Percentiles rank a stretch among this genome's conserved stretches.
These are phyloP conservation scores for Platalea minor DNA, from an alignment of 2,797 vertebrate species.

Conservation along the genomic window DNA sequence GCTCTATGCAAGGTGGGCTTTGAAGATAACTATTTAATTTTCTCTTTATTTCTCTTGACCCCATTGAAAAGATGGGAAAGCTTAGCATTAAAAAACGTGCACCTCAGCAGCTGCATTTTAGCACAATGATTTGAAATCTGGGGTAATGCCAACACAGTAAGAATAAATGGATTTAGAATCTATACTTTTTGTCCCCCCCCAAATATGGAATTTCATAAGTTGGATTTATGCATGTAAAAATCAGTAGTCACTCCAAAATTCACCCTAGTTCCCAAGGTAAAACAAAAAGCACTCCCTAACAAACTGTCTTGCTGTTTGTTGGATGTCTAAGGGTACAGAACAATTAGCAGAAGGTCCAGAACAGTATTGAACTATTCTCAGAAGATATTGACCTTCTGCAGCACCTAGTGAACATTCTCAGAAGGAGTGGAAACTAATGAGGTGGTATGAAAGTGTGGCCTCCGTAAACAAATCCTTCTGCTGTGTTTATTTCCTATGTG, in stretches of 20 bases:
- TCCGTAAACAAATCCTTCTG: neutral
- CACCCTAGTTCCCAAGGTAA: neutral
- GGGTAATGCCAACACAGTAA: neutral
- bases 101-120: neutral
- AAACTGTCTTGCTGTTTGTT: neutral
- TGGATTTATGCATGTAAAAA: neutral
- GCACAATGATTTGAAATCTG: neutral
- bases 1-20: slow-evolving; percentile 32
- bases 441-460: neutral
- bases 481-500: neutral
- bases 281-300: neutral
- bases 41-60: neutral
- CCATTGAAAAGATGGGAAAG: neutral
- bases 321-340: neutral
- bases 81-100: neutral
- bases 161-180: neutral
- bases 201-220: neutral
- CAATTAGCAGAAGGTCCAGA: neutral
- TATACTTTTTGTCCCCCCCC: neutral
- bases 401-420: neutral
- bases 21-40: slow-evolving; percentile 57
- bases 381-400: neutral
- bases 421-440: neutral
- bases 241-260: neutral
- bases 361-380: neutral